Percentiles rank a stretch among this genome's conserved stretches.
Conservation (phyloP, 2,888 invertebrate genomes). For the Miltochrista miniata region DNA sequence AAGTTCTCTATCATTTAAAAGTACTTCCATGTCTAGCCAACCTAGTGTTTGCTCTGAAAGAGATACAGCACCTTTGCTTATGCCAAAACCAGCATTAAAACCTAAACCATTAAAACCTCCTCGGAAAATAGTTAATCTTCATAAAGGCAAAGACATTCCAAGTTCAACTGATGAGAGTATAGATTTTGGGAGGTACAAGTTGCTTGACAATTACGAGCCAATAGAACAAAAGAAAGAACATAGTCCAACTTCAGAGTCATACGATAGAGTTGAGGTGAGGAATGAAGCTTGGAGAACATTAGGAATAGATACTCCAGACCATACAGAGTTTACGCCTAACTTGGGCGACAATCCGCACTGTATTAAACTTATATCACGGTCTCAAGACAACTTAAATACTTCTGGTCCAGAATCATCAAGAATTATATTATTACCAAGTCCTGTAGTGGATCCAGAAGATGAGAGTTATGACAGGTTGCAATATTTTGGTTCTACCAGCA, state of each 20-base stretch:
- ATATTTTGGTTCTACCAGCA: constrained; percentile 90
- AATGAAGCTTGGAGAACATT: constrained; percentile 92
- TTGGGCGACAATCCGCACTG: constrained; percentile 74
- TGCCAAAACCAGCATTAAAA: constrained; percentile 83
- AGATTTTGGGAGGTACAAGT: constrained; percentile 80
- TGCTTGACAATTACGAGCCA: constrained; percentile 80
- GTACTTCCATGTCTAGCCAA: constrained; percentile 70
- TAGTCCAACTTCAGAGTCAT: constrained; percentile 78
- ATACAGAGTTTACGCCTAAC: constrained; percentile 85
- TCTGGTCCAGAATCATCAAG: constrained; percentile 78
- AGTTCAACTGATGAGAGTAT: constrained; percentile 73
- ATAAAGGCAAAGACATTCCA: constrained; percentile 67
- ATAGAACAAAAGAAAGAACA: constrained; percentile 76
- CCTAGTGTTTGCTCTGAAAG: constrained; percentile 65
- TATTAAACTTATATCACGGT: constrained; percentile 78
- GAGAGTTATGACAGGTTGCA: constrained; percentile 91
- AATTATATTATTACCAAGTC: constrained; percentile 81
- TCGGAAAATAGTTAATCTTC: constrained; percentile 79
- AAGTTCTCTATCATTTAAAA: constrained; percentile 74
- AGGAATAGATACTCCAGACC: constrained; percentile 89
- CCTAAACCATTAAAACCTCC: constrained; percentile 86
- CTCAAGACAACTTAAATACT: constrained; percentile 76
- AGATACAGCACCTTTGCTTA: constrained; percentile 71
- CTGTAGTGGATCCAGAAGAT: constrained; percentile 77
- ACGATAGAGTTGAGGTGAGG: constrained; percentile 90